phyloP scores from a whole-genome alignment of 2,888 invertebrate genomes.

The Dasysyrphus albostriatus region DNA sequence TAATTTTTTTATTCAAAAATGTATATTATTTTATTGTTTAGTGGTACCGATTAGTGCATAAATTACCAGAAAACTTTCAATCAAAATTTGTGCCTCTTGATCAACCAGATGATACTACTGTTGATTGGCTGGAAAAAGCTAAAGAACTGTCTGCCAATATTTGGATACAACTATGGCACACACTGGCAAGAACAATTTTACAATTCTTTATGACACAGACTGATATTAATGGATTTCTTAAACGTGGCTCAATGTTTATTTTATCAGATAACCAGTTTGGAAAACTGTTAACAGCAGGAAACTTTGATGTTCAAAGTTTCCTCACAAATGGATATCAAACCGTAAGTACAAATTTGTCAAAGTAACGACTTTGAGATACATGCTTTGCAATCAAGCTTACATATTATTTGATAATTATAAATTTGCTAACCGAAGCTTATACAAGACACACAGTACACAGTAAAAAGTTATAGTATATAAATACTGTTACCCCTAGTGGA shows the following conservation, averaged over 20 bases:
- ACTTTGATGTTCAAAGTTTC: constrained; percentile 79
- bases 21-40: constrained; percentile 69
- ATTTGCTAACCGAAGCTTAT: too few species aligned
- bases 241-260: constrained; percentile 98
- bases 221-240: constrained; percentile 96
- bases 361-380: too few species aligned
- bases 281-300: constrained; percentile 80
- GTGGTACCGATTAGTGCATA: constrained; percentile 82
- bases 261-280: constrained; percentile 93
- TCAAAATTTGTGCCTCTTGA: constrained; percentile 81
- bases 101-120: constrained; percentile 81
- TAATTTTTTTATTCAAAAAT: not conserved
- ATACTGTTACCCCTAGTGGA: too few species aligned
- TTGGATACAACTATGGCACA: constrained; percentile 95
- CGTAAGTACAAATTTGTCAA: constrained; percentile 74
- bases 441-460: too few species aligned
- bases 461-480: too few species aligned
- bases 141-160: constrained; percentile 84
- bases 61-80: constrained; percentile 81
- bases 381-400: too few species aligned
- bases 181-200: constrained; percentile 92
- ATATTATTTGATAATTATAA: too few species aligned
- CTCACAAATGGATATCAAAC: constrained; percentile 72
- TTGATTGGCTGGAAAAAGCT: constrained; percentile 82
- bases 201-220: constrained; percentile 97